phyloP scores from a whole-genome alignment of 1,140 invertebrate genomes.

The Trinorchestia longiramus region DNA sequence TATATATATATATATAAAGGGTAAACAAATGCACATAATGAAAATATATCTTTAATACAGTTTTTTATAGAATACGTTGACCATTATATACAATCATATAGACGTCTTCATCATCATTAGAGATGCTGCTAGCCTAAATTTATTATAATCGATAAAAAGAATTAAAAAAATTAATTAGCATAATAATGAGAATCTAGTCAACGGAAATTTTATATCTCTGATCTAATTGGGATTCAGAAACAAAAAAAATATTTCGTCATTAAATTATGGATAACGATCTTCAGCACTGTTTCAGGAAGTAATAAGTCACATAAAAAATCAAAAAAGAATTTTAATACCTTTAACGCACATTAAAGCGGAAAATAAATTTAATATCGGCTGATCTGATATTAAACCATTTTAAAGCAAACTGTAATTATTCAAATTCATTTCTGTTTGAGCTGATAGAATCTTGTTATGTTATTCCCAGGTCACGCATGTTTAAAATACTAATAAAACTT shows the following conservation, averaged over 20 bases:
- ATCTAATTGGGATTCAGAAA: not conserved
- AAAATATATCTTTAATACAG: slow-evolving; percentile 43
- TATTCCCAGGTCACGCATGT: too few species aligned
- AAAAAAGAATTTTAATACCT: too few species aligned
- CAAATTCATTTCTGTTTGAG: too few species aligned
- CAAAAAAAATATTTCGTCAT: not conserved
- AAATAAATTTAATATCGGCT: too few species aligned
- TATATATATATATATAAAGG: too few species aligned
- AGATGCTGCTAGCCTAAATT: not conserved
- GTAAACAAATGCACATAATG: not conserved
- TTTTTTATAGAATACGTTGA: slow-evolving; percentile 36
- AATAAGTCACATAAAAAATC: not conserved
- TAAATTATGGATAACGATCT: not conserved
- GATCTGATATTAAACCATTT: too few species aligned
- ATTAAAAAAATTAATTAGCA: not conserved
- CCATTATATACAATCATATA: not conserved
- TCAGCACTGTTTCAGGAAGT: not conserved
- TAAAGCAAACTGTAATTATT: too few species aligned
- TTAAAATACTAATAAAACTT: too few species aligned
- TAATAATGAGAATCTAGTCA: not conserved
- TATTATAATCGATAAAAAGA: not conserved
- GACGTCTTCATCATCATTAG: not conserved
- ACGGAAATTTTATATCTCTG: not conserved
- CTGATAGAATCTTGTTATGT: too few species aligned
- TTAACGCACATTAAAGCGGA: too few species aligned